phyloP scores from a whole-genome alignment of 2,797 vertebrate species.

The Momotus momota region DNA sequence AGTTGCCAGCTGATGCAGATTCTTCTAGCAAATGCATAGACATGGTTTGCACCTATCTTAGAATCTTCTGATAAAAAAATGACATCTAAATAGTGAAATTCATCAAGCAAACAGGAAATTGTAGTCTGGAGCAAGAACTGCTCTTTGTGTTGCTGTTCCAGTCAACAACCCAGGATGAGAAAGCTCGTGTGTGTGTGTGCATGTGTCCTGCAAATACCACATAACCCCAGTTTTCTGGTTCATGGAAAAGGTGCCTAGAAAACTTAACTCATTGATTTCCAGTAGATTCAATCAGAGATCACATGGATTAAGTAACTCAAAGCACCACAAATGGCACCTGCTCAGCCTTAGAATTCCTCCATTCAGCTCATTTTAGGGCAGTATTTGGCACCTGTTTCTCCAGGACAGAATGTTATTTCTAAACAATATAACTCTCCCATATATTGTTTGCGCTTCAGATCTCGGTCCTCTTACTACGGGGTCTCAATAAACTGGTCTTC shows the following conservation, averaged over 20 bases:
- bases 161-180: not conserved
- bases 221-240: not conserved
- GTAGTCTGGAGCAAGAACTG: not conserved
- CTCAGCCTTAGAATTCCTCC: not conserved
- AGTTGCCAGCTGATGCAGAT: not conserved
- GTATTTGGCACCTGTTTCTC: not conserved
- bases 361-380: not conserved
- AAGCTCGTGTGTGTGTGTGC: not conserved
- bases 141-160: not conserved
- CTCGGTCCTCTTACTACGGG: not conserved
- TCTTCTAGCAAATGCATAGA: not conserved
- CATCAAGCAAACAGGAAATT: slow-evolving; percentile 56
- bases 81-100: slow-evolving; percentile 9
- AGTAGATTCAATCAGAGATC: not conserved
- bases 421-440: not conserved
- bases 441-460: not conserved
- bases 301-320: not conserved
- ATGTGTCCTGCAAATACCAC: not conserved
- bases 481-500: not conserved
- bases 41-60: not conserved
- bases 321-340: not conserved
- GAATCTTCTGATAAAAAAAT: not conserved
- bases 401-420: not conserved
- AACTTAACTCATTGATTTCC: not conserved
- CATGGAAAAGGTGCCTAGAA: not conserved